phyloP scores from a whole-genome alignment of 92 coral and sea anemone species.

The Epizoanthus scotinus region DNA sequence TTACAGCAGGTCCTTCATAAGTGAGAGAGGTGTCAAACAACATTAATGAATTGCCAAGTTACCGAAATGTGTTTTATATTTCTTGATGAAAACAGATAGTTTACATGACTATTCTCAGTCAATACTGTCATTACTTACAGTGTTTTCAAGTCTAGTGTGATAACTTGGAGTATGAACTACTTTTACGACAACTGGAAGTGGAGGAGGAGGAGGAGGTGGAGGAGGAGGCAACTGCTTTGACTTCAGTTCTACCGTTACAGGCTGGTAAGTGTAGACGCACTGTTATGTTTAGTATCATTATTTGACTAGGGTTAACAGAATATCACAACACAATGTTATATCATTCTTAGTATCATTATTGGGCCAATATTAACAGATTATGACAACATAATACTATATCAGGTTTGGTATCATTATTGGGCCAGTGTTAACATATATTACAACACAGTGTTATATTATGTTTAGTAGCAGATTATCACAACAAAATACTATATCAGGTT shows the following conservation, averaged over 20 bases:
- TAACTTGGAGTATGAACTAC: slow-evolving; percentile 10
- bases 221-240: neutral
- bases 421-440: too few relatives aligned
- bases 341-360: neutral
- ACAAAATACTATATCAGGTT: neutral
- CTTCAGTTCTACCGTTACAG: slow-evolving; percentile 15
- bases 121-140: slow-evolving; percentile 12
- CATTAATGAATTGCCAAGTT: too few relatives aligned
- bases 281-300: neutral
- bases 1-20: too few relatives aligned
- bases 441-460: neutral
- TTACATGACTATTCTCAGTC: neutral
- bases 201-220: slow-evolving; percentile 12
- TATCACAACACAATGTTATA: neutral
- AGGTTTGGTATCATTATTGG: neutral
- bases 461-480: neutral
- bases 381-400: neutral
- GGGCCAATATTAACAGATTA: too few relatives aligned
- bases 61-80: too few relatives aligned
- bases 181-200: slow-evolving; percentile 8
- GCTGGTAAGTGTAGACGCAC: slow-evolving; percentile 28
- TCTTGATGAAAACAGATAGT: neutral
- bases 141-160: slow-evolving; percentile 21
- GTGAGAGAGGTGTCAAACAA: too few relatives aligned
- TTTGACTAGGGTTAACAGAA: too few relatives aligned